Evolutionary conservation across 2,113 vertebrate species (phyloP), one percentile per base, ranked within the genome.

Genomic region (Phoenicopterus ruber): DNA sequence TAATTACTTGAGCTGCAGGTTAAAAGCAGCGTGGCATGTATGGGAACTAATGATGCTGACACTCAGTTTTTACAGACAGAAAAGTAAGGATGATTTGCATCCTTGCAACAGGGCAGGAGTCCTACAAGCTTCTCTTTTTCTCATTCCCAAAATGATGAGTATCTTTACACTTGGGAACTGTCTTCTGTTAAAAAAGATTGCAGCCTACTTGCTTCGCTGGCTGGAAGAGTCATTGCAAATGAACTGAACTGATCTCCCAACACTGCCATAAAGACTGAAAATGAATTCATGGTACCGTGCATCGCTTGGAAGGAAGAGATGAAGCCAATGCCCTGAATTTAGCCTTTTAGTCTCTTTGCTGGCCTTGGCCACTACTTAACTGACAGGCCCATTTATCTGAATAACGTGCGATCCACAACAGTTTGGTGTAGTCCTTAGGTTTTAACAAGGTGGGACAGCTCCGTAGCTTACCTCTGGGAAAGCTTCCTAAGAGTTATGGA

Each of bases 1-100:
- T 96, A 96, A 95, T 97, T 93, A 97, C 79, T 72, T 95, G 85
- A 97, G 93, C 87, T 84, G 92, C 46, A 95, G 94, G 86, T 91
- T 95, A 96, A 97, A 96, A 96, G 92, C 94, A 62, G 54, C 32
- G 42, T 50, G 72, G 40, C 46, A 36, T 52, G 40, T 84, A 81
- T 57, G 66, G 21, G 42, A 95, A 93, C 72, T 71, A 96, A 93
- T 80, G 65, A 93, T 62, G 83, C 32, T 88, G 83, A 93, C 74
- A 44, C 65, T 96, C 82, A 66, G 71, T 44, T 91, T 94, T 88
- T 74, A 95, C 3, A 49, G 70, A 82, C 58, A 81, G 79, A 73
- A 96, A 74, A 87, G 67, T 28, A 90, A 93, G 77, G 80, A 73
- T 49, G 70, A 84, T 96, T 87, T 96, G 36, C 58, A 77, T 71